A percentile compares a stretch with the other conserved stretches of the same genome.
phyloP scores from a whole-genome alignment of 1,140 invertebrate genomes.

The Zophobas morio region DNA sequence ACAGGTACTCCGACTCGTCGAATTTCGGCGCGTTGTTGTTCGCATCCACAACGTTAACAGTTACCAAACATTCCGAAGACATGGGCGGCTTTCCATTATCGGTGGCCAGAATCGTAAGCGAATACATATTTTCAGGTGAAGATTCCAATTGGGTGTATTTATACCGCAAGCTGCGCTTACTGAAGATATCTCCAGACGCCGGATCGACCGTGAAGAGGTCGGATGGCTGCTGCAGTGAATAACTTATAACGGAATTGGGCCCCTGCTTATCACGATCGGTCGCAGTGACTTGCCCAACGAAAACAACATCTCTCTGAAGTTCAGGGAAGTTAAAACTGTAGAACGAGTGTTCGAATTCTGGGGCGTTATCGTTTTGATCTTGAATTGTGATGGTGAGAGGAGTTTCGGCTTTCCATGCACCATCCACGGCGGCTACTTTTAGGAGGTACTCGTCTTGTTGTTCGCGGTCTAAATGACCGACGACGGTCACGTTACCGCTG shows the following conservation, averaged over 20 bases:
- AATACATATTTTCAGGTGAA: conserved; percentile 91
- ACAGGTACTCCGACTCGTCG: conserved; percentile 79
- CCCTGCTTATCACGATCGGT: conserved; percentile 92
- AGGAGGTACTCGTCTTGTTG: conserved; percentile 92
- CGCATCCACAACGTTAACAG: conserved; percentile 91
- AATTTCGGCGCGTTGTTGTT: conserved; percentile 92
- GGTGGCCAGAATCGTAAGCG: conserved; percentile 87
- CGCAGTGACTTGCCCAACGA: conserved; percentile 91
- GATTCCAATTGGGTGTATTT: conserved; percentile 82
- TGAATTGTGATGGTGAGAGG: conserved; percentile 93
- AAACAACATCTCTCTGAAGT: conserved; percentile 81
- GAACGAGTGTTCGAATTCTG: conserved; percentile 89
- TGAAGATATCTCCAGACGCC: conserved; percentile 90
- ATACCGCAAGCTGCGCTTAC: conserved; percentile 86
- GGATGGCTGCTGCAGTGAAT: conserved; percentile 90
- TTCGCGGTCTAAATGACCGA: conserved; percentile 87
- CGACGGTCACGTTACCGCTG: conserved; percentile 93
- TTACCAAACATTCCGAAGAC: conserved; percentile 86
- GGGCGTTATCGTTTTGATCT: conserved; percentile 95
- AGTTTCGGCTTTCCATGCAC: conserved; percentile 91
- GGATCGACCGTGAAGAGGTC: conserved; percentile 93
- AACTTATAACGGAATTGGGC: conserved; percentile 94
- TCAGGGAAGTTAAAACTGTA: conserved; percentile 95
- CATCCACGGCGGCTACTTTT: conserved; percentile 89
- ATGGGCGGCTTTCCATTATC: conserved; percentile 95